Percentiles rank a stretch among this genome's conserved stretches.
phyloP scores from a whole-genome alignment of 1,140 invertebrate genomes.

The Pachypsylla venusta region DNA sequence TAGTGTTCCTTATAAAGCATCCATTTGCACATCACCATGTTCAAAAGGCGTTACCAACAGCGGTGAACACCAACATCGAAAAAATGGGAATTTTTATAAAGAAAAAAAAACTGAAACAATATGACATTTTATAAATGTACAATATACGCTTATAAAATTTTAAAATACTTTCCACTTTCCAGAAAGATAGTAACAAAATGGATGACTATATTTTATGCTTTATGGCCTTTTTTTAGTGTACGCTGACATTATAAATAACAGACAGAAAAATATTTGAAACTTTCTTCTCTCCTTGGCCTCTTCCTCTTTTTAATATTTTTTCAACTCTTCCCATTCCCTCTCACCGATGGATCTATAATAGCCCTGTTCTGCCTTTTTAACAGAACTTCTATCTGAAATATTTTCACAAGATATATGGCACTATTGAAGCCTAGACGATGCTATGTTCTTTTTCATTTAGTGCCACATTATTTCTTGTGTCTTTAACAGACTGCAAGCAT shows the following conservation, averaged over 20 bases:
- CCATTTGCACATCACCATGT: too few relatives aligned
- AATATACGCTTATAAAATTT: too few relatives aligned
- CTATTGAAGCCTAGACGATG: not conserved
- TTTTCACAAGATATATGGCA: not conserved
- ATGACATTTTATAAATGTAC: too few relatives aligned
- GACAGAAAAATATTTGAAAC: not conserved
- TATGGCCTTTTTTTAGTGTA: not conserved
- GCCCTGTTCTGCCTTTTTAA: not conserved
- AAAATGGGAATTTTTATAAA: too few relatives aligned
- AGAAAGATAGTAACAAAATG: not conserved
- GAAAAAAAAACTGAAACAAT: too few relatives aligned
- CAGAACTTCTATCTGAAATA: not conserved
- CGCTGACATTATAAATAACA: constrained; percentile 7
- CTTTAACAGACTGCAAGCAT: too few relatives aligned
- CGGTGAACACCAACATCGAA: too few relatives aligned
- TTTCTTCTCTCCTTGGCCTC: too few relatives aligned
- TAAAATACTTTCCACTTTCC: constrained; percentile 8
- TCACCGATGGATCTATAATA: not conserved
- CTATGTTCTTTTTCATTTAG: constrained; percentile 3
- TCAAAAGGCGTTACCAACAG: too few relatives aligned
- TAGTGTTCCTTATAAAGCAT: too few relatives aligned
- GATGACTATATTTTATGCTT: constrained; percentile 8
- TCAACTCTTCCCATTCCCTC: not conserved
- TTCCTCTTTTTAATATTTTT: not conserved
- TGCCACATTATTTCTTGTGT: constrained; percentile 1